These are phyloP conservation scores for Chymomyza procnemis DNA, from an alignment of 2,888 invertebrate species.

Conservation along the genomic window DNA sequence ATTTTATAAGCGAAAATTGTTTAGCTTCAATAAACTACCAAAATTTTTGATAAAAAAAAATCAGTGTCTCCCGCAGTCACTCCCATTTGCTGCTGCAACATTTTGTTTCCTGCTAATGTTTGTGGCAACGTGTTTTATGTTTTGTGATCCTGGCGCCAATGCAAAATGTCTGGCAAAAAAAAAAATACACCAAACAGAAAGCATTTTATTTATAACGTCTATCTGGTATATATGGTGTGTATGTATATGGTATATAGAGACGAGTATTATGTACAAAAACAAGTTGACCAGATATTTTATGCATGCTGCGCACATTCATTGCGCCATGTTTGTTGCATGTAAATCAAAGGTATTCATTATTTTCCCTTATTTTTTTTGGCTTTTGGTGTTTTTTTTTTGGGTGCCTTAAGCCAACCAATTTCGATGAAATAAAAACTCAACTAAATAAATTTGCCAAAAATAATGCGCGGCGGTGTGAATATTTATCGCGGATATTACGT, in stretches of 20 bases:
- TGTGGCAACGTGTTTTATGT: neutral
- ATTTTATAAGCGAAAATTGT: no score
- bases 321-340: slow-evolving; percentile 24
- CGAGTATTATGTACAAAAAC: neutral
- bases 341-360: slow-evolving; percentile 33
- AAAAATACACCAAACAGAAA: no score
- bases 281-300: neutral
- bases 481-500: slow-evolving; percentile 13
- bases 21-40: no score
- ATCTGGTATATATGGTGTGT: neutral
- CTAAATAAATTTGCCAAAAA: slow-evolving; percentile 15
- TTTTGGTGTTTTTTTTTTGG: no score
- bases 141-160: neutral
- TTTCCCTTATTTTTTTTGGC: neutral
- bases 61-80: neutral
- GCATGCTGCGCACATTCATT: slow-evolving; percentile 22
- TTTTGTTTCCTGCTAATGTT: neutral
- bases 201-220: slow-evolving; percentile 13
- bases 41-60: neutral
- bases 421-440: neutral
- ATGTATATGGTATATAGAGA: neutral
- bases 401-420: neutral
- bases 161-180: neutral
- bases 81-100: neutral
- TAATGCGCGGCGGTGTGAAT: neutral